Conservation (phyloP, 2,888 invertebrate species). For the Caenorhabditis plicata region DNA sequence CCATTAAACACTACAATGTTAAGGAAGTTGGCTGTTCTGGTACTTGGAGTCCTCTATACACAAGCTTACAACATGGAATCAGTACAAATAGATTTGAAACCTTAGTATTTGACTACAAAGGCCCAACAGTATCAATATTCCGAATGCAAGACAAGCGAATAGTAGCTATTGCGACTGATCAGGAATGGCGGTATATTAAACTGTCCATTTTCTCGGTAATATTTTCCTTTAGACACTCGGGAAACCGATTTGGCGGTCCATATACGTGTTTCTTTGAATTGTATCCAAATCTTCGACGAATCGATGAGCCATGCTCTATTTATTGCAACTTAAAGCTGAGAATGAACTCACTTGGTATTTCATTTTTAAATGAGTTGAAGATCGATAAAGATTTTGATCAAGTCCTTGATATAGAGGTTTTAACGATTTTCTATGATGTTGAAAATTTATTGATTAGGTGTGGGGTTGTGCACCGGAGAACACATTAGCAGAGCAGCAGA, state of each 20-base stretch:
- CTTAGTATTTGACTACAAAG: slow-evolving; percentile 57
- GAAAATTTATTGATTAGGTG: slow-evolving; percentile 9
- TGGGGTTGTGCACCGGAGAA: slow-evolving; percentile 65
- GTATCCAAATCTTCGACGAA: slow-evolving; percentile 12
- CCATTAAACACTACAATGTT: too few relatives aligned
- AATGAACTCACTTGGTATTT: slow-evolving; percentile 31
- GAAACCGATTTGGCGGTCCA: slow-evolving; percentile 33
- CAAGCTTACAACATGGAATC: slow-evolving; percentile 51
- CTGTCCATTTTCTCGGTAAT: background rate
- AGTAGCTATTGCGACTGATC: slow-evolving; percentile 50
- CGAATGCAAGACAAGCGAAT: slow-evolving; percentile 34
- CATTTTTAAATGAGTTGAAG: slow-evolving; percentile 35
- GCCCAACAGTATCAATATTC: slow-evolving; percentile 54
- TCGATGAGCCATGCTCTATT: slow-evolving; percentile 30
- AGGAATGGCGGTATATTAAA: slow-evolving; percentile 50
- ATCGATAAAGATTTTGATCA: slow-evolving; percentile 41
- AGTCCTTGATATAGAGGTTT: slow-evolving; percentile 36
- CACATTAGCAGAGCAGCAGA: slow-evolving; percentile 76
- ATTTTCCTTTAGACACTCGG: slow-evolving; percentile 28
- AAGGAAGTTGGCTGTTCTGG: background rate
- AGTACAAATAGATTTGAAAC: slow-evolving; percentile 61
- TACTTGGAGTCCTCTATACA: slow-evolving; percentile 56
- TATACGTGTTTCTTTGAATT: slow-evolving; percentile 32
- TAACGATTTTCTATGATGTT: background rate
- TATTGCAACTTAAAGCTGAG: slow-evolving; percentile 49